Evolutionary conservation across 2,797 vertebrate species (phyloP).

Genomic region (Presbytis comata): DNA sequence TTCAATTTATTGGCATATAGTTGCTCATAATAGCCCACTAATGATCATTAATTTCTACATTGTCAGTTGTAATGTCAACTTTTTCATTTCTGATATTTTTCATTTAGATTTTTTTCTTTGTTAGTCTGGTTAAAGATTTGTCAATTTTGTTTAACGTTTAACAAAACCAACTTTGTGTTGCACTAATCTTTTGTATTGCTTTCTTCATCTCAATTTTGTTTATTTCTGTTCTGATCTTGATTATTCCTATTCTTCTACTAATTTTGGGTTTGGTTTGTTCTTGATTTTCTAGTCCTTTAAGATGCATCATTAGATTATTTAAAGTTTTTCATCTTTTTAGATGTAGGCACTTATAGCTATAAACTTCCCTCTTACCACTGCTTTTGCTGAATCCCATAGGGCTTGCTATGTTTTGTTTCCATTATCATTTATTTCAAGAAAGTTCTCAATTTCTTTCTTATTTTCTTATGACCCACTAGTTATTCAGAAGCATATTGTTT

Average conservation of each 20-base stretch:
- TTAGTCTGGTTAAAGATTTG: background rate
- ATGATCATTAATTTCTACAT: background rate
- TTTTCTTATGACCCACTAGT: background rate
- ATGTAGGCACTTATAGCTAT: background rate
- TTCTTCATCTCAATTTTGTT: background rate
- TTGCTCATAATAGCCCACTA: background rate
- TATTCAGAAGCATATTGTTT: background rate
- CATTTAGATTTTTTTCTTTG: background rate
- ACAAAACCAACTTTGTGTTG: background rate
- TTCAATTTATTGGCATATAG: background rate
- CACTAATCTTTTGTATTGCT: background rate
- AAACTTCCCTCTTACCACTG: background rate
- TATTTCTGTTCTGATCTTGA: background rate
- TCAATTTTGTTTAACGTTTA: background rate
- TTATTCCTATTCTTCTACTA: background rate
- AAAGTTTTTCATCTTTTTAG: background rate
- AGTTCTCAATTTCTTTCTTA: background rate
- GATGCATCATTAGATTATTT: background rate
- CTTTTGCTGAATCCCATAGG: background rate
- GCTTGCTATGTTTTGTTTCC: background rate
- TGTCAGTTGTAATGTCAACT: background rate
- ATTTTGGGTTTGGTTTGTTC: background rate
- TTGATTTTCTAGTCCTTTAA: background rate
- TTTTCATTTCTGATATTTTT: background rate
- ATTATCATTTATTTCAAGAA: background rate